Conservation (phyloP, 2,888 invertebrate genomes). For the Temnothorax ravouxi region DNA sequence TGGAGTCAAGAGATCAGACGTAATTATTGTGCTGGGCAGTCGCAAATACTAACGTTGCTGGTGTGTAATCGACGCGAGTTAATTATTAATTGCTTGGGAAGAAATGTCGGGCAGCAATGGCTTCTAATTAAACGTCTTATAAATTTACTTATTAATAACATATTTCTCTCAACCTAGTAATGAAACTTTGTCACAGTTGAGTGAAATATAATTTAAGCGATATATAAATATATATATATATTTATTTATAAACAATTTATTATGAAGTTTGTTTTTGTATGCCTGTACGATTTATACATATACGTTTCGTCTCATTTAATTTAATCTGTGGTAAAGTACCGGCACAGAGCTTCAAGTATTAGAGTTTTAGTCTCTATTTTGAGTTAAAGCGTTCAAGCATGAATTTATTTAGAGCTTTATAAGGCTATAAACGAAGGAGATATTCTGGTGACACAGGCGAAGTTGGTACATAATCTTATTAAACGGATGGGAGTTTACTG, state of each 20-base stretch:
- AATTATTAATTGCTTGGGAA: conserved; percentile 27
- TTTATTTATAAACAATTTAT: no score
- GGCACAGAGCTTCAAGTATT: not conserved
- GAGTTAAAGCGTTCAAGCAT: conserved; percentile 5
- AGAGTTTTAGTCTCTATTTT: conserved; percentile 11
- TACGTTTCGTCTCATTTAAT: not conserved
- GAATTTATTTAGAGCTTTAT: conserved; percentile 47
- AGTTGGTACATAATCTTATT: conserved; percentile 52
- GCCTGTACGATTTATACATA: not conserved
- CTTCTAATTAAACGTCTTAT: conserved; percentile 19
- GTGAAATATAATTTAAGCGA: not conserved
- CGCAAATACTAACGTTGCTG: not conserved
- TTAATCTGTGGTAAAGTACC: conserved; percentile 18
- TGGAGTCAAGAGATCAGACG: conserved; percentile 15
- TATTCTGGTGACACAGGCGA: conserved; percentile 30
- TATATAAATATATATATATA: not conserved
- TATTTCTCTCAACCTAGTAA: not conserved
- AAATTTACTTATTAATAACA: not conserved
- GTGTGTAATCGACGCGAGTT: conserved; percentile 14
- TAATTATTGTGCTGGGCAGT: not conserved
- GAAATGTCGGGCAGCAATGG: not conserved
- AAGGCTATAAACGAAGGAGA: conserved; percentile 40
- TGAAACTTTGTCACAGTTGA: not conserved
- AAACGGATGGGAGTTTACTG: conserved; percentile 47
- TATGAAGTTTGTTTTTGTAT: not conserved